A percentile compares a stretch with the other conserved stretches of the same genome.
Evolutionary conservation across 2,888 invertebrate species (phyloP).

Genomic region (Melieria omissa): DNA sequence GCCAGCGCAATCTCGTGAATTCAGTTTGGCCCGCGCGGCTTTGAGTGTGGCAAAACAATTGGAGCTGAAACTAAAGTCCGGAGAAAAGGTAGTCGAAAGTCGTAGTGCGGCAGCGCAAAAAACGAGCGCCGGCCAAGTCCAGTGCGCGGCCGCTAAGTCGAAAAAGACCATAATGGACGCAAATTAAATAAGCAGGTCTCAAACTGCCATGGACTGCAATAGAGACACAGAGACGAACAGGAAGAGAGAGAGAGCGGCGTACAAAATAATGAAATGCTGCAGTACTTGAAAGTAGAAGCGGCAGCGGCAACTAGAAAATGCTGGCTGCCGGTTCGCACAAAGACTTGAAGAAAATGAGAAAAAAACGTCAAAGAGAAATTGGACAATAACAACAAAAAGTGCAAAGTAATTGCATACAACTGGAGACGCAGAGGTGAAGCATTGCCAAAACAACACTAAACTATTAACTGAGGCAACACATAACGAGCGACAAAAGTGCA

Average conservation of each 20-base stretch:
- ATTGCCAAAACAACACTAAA: not conserved
- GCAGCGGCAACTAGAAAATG: not conserved
- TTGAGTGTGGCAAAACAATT: not conserved
- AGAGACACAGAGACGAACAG: not conserved
- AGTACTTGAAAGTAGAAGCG: slow-evolving; percentile 10
- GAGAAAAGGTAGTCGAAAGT: too few relatives aligned
- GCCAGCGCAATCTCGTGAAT: not conserved
- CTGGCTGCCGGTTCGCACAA: not conserved
- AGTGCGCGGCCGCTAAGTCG: not conserved
- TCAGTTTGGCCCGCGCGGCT: not conserved
- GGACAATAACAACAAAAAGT: not conserved
- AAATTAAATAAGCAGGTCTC: slow-evolving; percentile 7
- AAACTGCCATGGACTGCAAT: not conserved
- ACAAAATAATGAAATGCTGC: slow-evolving; percentile 22
- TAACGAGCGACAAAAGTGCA: not conserved
- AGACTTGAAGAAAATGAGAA: not conserved
- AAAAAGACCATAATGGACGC: slow-evolving; percentile 11
- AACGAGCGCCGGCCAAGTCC: not conserved
- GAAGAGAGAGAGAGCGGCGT: not conserved
- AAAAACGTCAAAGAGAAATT: not conserved
- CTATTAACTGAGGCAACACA: slow-evolving; percentile 14
- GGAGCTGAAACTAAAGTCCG: not conserved
- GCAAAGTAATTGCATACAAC: not conserved
- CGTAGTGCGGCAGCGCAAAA: not conserved
- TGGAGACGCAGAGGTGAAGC: not conserved